Base-by-base conservation (phyloP, 35 echinoderm and acorn worm genomes). In the Amphiura filiformis region DNA sequence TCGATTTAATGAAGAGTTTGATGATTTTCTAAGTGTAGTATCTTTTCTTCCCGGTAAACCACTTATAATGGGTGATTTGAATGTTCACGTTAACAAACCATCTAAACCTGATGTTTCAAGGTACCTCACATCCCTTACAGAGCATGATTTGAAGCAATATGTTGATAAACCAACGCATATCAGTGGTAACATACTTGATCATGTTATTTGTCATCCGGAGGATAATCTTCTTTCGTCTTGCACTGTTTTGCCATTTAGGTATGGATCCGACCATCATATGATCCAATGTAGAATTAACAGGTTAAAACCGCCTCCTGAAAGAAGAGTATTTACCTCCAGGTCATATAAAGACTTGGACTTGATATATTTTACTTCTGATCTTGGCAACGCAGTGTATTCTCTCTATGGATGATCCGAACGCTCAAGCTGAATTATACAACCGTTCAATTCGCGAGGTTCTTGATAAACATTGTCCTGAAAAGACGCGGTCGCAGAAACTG, bases 11-110 rank as follows among this genome's bases (percentile, higher is more conserved):
- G 65, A 78, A 47, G 89, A 91, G 39, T 44, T 91, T 1, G 82
- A n/a, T n/a, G 81, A 79, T 0, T 85, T 91, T 56, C 36, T 89
- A 1, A 14, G 44, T 13, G 76, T 26, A 0, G 13, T 38, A 34
- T 78, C 40, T 37, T 23, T 38, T 38, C 23, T 77, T 20, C 79
- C 78, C 40, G 57, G 81, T 32, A 56, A 89, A 76, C n/a, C 81
- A 0, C 4, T 82, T 28, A 39, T 89, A 20, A 23, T 89, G 31
- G 88, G 88, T 30, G 80, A 89, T 35, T n/a, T 89, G 75, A 52
- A 89, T 61, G 15, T 38, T 15, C 38, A 36, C n/a, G 35, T 80
- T 9, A 39, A 80, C 28, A 38, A 39, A 36, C 33, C 78, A 77
- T 31, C n/a, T 77, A 80, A 80, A 80, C 1, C 35, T 36, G 33